phyloP scores from a whole-genome alignment of 2,113 vertebrate genomes.

The Australoheros scitulus region DNA sequence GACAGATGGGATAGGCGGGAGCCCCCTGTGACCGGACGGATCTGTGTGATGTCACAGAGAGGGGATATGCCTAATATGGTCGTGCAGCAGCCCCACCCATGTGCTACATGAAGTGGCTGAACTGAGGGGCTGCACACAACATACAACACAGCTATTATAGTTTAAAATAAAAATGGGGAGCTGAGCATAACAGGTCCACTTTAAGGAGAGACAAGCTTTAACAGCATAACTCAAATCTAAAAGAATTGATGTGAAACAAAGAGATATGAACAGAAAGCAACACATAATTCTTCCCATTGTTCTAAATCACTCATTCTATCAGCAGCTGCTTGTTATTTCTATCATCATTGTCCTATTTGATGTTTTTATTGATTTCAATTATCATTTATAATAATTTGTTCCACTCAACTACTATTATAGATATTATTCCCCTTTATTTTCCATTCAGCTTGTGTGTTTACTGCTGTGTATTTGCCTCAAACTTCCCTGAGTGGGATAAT shows the following conservation, averaged over 20 bases:
- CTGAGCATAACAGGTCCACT: background rate
- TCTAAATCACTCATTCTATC: background rate
- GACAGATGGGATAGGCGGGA: background rate
- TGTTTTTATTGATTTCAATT: background rate
- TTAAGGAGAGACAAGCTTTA: background rate
- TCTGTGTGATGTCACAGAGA: background rate
- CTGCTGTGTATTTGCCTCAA: background rate
- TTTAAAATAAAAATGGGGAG: fast-evolving
- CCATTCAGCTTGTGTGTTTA: background rate
- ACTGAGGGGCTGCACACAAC: background rate
- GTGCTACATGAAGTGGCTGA: fast-evolving
- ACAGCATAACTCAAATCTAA: background rate
- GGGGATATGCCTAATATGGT: background rate
- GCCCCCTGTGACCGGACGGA: fast-evolving
- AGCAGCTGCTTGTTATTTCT: background rate
- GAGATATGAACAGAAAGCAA: too few species aligned
- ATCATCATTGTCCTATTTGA: too few species aligned
- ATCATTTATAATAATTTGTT: background rate
- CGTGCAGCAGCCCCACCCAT: background rate
- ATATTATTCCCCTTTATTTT: background rate
- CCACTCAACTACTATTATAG: background rate
- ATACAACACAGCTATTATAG: background rate
- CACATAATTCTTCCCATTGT: too few species aligned
- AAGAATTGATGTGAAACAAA: background rate
- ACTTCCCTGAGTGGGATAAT: background rate